A percentile compares a stretch with the other conserved stretches of the same genome.
Conservation (phyloP, 2,113 vertebrate species). For the Cercopithecus mona region DNA sequence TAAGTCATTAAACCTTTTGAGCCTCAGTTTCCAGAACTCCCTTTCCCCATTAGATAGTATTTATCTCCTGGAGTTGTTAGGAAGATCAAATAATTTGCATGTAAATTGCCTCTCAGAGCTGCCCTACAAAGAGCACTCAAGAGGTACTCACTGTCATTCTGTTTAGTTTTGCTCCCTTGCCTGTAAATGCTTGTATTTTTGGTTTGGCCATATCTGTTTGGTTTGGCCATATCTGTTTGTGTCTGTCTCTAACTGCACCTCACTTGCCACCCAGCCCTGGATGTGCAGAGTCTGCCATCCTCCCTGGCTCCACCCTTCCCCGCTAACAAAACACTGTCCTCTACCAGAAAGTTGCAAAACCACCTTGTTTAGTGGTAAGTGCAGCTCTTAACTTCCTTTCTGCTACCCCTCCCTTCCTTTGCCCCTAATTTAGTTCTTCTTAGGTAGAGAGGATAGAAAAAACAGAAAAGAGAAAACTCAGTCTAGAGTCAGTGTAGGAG, state of each 20-base stretch:
- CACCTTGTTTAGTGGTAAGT: conserved; percentile 28
- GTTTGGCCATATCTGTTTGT: background rate
- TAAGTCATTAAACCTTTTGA: conserved; percentile 19
- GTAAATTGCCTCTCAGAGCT: background rate
- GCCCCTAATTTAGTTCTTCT: background rate
- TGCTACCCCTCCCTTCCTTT: conserved; percentile 63
- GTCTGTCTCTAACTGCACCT: background rate
- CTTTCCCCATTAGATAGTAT: background rate
- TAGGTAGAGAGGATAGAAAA: background rate
- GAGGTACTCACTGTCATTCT: background rate
- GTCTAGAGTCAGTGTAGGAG: background rate
- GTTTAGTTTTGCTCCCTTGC: background rate
- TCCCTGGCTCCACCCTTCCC: background rate
- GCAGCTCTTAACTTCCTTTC: conserved; percentile 66
- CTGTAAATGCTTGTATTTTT: background rate
- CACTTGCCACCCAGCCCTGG: background rate
- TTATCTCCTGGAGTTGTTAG: background rate
- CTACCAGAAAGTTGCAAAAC: conserved; percentile 69
- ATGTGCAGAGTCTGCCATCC: background rate
- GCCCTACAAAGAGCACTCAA: background rate
- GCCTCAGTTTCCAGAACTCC: background rate
- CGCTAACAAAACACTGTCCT: background rate
- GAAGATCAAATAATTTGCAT: background rate
- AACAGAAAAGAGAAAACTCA: background rate
- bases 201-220: background rate